phyloP scores from a whole-genome alignment of 1,140 invertebrate species.

The Monochamus saltuarius region DNA sequence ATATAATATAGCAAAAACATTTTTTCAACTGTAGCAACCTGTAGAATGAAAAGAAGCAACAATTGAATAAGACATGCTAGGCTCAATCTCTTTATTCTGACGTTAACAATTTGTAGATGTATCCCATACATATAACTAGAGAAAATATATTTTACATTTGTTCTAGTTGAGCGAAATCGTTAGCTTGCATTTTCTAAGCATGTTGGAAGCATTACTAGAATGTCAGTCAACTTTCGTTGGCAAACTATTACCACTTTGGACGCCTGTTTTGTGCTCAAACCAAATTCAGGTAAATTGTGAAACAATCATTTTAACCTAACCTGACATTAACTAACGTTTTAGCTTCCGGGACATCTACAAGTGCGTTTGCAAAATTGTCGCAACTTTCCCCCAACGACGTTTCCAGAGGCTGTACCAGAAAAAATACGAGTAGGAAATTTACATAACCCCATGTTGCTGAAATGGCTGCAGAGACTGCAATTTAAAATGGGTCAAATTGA shows the following conservation, averaged over 20 bases:
- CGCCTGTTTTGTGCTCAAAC: constrained; percentile 87
- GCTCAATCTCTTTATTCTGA: too few species aligned
- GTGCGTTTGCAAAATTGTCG: constrained; percentile 87
- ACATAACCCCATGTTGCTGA: constrained; percentile 62
- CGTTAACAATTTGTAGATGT: too few species aligned
- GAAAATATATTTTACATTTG: constrained; percentile 11
- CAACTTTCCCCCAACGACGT: constrained; percentile 66
- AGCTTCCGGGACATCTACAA: constrained; percentile 88
- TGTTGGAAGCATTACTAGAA: constrained; percentile 94
- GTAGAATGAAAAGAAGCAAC: too few species aligned
- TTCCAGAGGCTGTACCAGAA: constrained; percentile 46
- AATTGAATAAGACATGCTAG: too few species aligned
- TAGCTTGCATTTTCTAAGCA: constrained; percentile 92
- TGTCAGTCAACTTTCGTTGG: constrained; percentile 90
- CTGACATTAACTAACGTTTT: constrained; percentile 41
- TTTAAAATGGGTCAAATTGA: constrained; percentile 99
- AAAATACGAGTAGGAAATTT: constrained; percentile 43
- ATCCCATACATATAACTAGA: neutral
- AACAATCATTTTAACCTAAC: neutral
- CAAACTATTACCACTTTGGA: constrained; percentile 84
- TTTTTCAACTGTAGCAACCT: too few species aligned
- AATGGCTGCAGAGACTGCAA: constrained; percentile 90
- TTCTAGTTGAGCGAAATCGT: constrained; percentile 93
- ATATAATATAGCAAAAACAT: too few species aligned
- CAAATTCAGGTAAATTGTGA: constrained; percentile 69